Evolutionary conservation across 2,888 invertebrate genomes (phyloP).

Genomic region (Lottia gigantea): DNA sequence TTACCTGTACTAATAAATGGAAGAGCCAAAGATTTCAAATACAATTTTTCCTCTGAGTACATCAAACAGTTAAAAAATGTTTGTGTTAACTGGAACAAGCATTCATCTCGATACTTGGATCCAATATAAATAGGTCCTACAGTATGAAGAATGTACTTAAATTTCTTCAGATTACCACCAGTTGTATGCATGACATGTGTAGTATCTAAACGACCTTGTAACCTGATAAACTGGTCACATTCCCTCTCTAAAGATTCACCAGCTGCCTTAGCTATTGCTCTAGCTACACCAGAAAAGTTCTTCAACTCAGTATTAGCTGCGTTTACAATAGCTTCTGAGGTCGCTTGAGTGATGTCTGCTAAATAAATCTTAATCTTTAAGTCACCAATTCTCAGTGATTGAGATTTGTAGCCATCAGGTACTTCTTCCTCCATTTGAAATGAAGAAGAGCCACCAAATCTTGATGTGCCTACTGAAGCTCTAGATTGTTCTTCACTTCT

Average conservation of each 20-base stretch:
- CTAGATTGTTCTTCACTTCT: not conserved
- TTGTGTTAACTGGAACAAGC: conserved; percentile 32
- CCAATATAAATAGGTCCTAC: conserved; percentile 44
- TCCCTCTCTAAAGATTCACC: conserved; percentile 35
- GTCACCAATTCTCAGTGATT: conserved; percentile 4
- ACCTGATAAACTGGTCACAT: conserved; percentile 35
- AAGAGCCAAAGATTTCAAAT: conserved; percentile 30
- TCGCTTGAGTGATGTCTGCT: conserved; percentile 38
- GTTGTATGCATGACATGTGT: conserved; percentile 45
- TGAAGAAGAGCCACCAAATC: not conserved
- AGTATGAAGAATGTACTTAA: conserved; percentile 44
- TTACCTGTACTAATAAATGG: conserved; percentile 44
- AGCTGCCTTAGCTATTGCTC: conserved; percentile 37
- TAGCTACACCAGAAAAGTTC: conserved; percentile 36
- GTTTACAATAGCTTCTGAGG: conserved; percentile 40
- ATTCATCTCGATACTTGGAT: conserved; percentile 23
- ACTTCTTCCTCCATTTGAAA: not conserved
- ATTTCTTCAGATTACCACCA: conserved; percentile 36
- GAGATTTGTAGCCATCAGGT: not conserved
- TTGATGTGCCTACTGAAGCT: not conserved
- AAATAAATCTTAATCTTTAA: conserved; percentile 28
- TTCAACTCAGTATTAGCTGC: conserved; percentile 36
- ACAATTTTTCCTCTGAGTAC: conserved; percentile 19
- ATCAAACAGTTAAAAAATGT: conserved; percentile 27
- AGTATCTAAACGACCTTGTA: conserved; percentile 28